These are phyloP conservation scores for Tridacna crocea DNA, from an alignment of 2,888 invertebrate species.

Conservation along the genomic window DNA sequence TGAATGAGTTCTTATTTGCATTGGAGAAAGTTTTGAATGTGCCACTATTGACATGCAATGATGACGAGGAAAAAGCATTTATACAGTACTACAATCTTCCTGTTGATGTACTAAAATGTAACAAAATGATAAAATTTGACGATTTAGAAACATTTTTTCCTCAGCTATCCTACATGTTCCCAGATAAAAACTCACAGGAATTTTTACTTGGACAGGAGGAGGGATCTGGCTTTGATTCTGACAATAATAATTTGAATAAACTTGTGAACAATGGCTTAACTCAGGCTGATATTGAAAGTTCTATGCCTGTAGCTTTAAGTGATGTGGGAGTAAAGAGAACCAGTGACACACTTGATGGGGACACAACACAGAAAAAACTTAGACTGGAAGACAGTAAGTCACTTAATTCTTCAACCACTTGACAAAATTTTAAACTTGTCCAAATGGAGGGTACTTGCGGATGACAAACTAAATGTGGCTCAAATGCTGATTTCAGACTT, in stretches of 20 bases:
- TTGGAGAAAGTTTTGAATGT: constrained; percentile 78
- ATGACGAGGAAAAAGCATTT: constrained; percentile 80
- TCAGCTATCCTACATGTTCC: constrained; percentile 79
- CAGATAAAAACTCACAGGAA: constrained; percentile 59
- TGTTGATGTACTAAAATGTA: constrained; percentile 79
- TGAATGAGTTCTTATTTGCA: constrained; percentile 79
- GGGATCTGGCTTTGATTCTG: neutral
- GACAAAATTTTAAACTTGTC: neutral
- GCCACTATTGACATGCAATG: constrained; percentile 74
- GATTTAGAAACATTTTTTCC: constrained; percentile 79
- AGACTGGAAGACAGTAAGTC: constrained; percentile 13
- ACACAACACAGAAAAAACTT: neutral
- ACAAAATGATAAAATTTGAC: constrained; percentile 78
- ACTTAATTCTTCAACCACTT: neutral
- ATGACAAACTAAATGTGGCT: too few relatives aligned
- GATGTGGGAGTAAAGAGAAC: constrained; percentile 21
- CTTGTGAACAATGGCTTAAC: constrained; percentile 33
- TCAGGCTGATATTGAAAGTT: constrained; percentile 41
- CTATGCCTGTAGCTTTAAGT: constrained; percentile 39
- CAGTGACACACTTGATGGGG: neutral
- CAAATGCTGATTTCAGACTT: too few relatives aligned
- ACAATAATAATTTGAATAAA: constrained; percentile 34
- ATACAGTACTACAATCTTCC: constrained; percentile 81
- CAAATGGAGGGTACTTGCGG: too few relatives aligned
- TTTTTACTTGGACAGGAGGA: constrained; percentile 10